Percentiles rank a stretch among this genome's conserved stretches.
phyloP scores from a whole-genome alignment of 2,888 invertebrate genomes.

The Eristalinus sepulchralis region DNA sequence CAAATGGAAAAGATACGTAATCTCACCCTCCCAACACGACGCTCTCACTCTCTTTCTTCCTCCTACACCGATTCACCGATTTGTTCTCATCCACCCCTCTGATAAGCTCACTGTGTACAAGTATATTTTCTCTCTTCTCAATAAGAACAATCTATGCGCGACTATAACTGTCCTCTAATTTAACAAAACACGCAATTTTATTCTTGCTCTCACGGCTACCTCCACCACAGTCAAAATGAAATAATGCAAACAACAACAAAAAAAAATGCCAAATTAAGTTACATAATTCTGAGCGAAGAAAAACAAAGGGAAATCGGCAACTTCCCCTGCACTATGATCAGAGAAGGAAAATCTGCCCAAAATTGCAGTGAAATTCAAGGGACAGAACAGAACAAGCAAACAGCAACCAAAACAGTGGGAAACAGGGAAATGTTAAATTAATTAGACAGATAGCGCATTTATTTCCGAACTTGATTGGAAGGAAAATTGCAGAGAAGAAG shows the following conservation, averaged over 20 bases:
- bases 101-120: constrained; percentile 27
- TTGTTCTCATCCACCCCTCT: neutral
- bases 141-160: neutral
- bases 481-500: neutral
- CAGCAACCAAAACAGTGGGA: neutral
- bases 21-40: constrained; percentile 18
- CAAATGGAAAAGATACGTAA: constrained; percentile 33
- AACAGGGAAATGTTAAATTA: neutral
- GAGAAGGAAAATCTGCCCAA: neutral
- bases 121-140: neutral
- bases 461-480: neutral
- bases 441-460: neutral
- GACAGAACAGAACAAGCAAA: neutral
- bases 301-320: constrained; percentile 19
- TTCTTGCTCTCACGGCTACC: neutral
- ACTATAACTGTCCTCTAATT: constrained; percentile 3
- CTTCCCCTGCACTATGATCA: neutral
- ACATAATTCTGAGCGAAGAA: constrained; percentile 35
- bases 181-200: constrained; percentile 23
- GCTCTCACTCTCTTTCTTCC: neutral
- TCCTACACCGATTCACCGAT: neutral
- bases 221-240: neutral
- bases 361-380: neutral
- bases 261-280: constrained; percentile 15
- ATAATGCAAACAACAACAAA: neutral